Percentiles rank a stretch among this genome's conserved stretches.
phyloP scores from a whole-genome alignment of 2,113 vertebrate genomes.

The Chaenocephalus aceratus region DNA sequence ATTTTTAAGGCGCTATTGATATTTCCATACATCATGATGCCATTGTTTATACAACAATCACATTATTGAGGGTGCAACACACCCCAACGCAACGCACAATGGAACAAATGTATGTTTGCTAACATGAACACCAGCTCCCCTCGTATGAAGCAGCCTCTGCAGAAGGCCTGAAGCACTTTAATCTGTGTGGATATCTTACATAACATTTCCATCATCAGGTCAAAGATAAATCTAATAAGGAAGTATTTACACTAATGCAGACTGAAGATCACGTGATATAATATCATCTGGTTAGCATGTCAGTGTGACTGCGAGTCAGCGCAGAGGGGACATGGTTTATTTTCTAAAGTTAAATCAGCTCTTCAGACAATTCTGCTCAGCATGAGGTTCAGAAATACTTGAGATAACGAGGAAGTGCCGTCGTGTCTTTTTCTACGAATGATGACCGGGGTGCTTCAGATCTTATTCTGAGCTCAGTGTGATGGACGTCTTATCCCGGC shows the following conservation, averaged over 20 bases:
- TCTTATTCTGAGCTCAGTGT: slow-evolving; percentile 40
- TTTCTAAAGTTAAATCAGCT: background rate
- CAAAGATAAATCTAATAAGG: slow-evolving; percentile 39
- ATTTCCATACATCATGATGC: slow-evolving; percentile 9
- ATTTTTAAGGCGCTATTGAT: slow-evolving; percentile 14
- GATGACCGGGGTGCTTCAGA: slow-evolving; percentile 16
- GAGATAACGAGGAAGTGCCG: slow-evolving; percentile 2
- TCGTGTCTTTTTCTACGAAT: slow-evolving; percentile 1
- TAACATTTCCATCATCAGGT: slow-evolving; percentile 55
- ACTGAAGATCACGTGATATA: slow-evolving; percentile 33
- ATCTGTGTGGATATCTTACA: slow-evolving; percentile 51
- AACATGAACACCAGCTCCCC: background rate
- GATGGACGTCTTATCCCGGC: slow-evolving; percentile 60
- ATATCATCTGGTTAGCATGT: slow-evolving; percentile 38
- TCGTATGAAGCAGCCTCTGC: slow-evolving; percentile 14
- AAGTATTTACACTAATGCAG: slow-evolving; percentile 43
- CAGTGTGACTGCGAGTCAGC: background rate
- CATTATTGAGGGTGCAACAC: background rate
- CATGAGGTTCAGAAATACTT: background rate
- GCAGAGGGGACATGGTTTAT: background rate
- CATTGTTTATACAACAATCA: slow-evolving; percentile 19
- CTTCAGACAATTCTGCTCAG: background rate
- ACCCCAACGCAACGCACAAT: background rate
- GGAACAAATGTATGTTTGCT: slow-evolving; percentile 3
- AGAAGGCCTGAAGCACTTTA: slow-evolving; percentile 16